Evolutionary conservation across 2,797 vertebrate genomes (phyloP), one percentile per base, ranked within the genome.

Genomic region (Pelobates cultripes): DNA sequence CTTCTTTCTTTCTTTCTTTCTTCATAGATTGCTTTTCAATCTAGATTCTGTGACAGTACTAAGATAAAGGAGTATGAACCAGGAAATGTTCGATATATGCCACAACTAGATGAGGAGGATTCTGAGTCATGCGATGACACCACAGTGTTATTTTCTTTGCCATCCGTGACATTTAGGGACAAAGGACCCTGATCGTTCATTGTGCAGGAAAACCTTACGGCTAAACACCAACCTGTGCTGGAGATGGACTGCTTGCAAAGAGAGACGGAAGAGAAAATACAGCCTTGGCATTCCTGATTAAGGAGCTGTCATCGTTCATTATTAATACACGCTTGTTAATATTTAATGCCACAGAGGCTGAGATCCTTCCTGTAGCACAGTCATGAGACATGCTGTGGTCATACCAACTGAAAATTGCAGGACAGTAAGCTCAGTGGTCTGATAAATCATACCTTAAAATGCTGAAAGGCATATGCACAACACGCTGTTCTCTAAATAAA

Each of bases 331-430:
- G 84, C 80, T 87, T 90, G 87, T 95, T 95, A 95, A 96, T 94
- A 95, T 95, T 95, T 95, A 95, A 95, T 95, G 91, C 92, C 92
- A 94, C 91, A 94, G 93, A 95, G 94, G 92, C 88, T 69, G 85
- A 87, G 89, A 89, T 94, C 88, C 88, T 88, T 90, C 0, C 88
- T 86, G 86, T 87, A 74, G 74, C 64, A 42, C 76, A 83, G 70
- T 68, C 75, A 82, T 92, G 87, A 92, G 88, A 91, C 87, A 90
- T 86, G 80, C 87, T 86, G 68, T 75, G 90, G 91, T 92, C 91
- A 91, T 81, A 86, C 85, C 85, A 86, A 84, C 85, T 78, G 81
- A 86, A 89, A 87, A 85, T 88, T 90, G 88, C 86, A 89, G 89
- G 85, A 87, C 85, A 85, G 86, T 86, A 84, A 4, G 89, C 88